Evolutionary conservation across 2,888 invertebrate species (phyloP).

Genomic region (Mycalesis mineus): DNA sequence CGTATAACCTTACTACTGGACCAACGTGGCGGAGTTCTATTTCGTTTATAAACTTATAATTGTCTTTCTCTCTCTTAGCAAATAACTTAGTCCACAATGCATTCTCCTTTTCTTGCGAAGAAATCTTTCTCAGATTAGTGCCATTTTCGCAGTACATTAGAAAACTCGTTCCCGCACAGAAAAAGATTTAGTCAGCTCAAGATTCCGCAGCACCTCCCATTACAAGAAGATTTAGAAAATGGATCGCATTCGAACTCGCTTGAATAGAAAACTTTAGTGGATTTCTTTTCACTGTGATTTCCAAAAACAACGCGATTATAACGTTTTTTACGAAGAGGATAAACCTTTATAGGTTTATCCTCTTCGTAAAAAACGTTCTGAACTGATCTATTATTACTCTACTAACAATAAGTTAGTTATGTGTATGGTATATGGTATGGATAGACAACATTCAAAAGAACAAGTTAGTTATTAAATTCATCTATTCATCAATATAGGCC

Average conservation of each 20-base stretch:
- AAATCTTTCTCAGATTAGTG: conserved; percentile 2
- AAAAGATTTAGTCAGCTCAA: conserved; percentile 16
- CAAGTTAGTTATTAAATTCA: too few relatives aligned
- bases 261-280: conserved; percentile 12
- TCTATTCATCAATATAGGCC: too few relatives aligned
- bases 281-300: conserved; percentile 8
- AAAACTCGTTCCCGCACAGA: conserved; percentile 8
- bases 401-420: too few relatives aligned
- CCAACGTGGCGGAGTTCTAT: too few relatives aligned
- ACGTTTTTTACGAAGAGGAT: background rate
- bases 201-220: conserved; percentile 19
- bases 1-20: too few relatives aligned
- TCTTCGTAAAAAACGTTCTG: too few relatives aligned
- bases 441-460: too few relatives aligned
- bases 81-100: background rate
- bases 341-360: too few relatives aligned
- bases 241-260: conserved; percentile 19
- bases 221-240: conserved; percentile 21
- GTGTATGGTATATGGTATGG: too few relatives aligned
- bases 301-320: background rate
- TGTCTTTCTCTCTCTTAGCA: too few relatives aligned
- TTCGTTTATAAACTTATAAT: too few relatives aligned
- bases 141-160: conserved; percentile 11
- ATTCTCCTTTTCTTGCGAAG: background rate
- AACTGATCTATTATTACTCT: too few relatives aligned